A percentile compares a stretch with the other conserved stretches of the same genome.
These are phyloP conservation scores for Aproaerema taeniolella DNA, from an alignment of 2,888 invertebrate species.

Conservation along the genomic window DNA sequence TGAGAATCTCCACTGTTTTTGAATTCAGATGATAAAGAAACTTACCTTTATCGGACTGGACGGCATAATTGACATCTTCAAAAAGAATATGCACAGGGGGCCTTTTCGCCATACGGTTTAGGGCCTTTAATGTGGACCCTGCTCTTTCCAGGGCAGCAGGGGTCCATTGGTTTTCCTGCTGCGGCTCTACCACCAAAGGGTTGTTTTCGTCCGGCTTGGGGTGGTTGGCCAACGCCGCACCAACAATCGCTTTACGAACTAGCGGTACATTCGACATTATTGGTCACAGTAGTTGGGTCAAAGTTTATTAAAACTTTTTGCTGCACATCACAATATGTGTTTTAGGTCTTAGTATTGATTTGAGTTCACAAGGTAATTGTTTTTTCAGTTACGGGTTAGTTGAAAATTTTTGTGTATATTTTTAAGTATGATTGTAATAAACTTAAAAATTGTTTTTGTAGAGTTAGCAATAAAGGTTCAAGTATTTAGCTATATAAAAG, in stretches of 20 bases:
- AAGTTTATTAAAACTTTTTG: not conserved
- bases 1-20: too few relatives aligned
- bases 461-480: too few relatives aligned
- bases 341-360: not conserved
- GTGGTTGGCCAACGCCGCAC: conserved; percentile 50
- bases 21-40: not conserved
- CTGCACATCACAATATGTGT: not conserved
- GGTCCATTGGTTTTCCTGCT: conserved; percentile 59
- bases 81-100: conserved; percentile 79
- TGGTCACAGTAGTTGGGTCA: too few relatives aligned
- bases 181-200: conserved; percentile 35
- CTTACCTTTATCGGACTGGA: conserved; percentile 62
- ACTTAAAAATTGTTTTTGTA: not conserved
- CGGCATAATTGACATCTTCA: conserved; percentile 75
- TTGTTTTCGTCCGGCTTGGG: conserved; percentile 25
- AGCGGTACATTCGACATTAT: conserved; percentile 57
- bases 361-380: not conserved
- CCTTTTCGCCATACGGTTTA: conserved; percentile 76
- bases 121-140: conserved; percentile 66
- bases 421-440: not conserved
- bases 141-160: conserved; percentile 69
- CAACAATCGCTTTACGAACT: conserved; percentile 61
- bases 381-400: not conserved
- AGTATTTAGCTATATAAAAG: not conserved
- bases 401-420: not conserved